Evolutionary conservation across 1,140 invertebrate species (phyloP).

Genomic region (Brachionus paranguensis): DNA sequence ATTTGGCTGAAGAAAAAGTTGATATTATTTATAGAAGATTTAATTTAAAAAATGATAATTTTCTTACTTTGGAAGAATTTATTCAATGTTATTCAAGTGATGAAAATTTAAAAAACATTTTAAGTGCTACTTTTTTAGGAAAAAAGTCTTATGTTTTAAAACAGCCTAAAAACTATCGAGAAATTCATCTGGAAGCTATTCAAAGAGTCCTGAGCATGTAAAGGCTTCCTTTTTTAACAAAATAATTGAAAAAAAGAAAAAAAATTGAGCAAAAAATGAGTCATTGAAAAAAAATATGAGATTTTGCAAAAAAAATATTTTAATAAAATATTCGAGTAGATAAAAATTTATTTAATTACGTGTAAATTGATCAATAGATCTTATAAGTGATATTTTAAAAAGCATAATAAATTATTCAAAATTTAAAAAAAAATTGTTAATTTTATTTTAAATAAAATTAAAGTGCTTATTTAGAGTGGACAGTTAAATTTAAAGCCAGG

Average conservation of each 20-base stretch:
- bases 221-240: not conserved
- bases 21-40: constrained; percentile 2
- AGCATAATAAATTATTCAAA: not conserved
- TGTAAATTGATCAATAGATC: no score
- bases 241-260: no score
- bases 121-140: not conserved
- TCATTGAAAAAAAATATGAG: no score
- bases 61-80: constrained; percentile 29
- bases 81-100: constrained; percentile 24
- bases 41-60: constrained; percentile 14
- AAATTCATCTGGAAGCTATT: not conserved
- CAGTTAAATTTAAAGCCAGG: no score
- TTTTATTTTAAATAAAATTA: no score
- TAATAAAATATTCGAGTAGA: no score
- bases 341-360: no score
- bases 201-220: not conserved
- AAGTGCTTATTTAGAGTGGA: no score
- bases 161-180: not conserved
- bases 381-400: not conserved
- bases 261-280: no score
- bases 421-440: not conserved
- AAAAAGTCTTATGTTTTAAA: not conserved
- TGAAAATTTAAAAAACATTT: not conserved
- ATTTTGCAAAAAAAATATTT: no score
- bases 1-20: not conserved